Evolutionary conservation across 2,888 invertebrate species (phyloP).

Genomic region (Achlya flavicornis): DNA sequence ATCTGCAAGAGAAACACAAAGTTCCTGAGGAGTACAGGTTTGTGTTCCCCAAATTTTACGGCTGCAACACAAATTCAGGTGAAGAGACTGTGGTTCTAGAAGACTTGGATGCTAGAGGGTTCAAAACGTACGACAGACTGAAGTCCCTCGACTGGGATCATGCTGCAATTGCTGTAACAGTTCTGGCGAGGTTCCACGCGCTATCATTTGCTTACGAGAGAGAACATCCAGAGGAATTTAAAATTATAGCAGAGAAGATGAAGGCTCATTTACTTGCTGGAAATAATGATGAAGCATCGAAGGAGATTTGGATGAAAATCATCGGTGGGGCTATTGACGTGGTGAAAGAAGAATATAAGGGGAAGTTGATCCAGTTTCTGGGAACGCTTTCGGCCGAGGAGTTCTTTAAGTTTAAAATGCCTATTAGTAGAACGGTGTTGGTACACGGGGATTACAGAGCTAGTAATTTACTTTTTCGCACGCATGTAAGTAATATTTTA

Average conservation of each 20-base stretch:
- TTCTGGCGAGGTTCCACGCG: slow-evolving; percentile 62
- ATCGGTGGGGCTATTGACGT: slow-evolving; percentile 31
- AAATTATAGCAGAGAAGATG: slow-evolving; percentile 27
- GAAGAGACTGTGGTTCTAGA: slow-evolving; percentile 58
- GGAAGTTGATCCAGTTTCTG: slow-evolving; percentile 35
- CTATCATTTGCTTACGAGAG: slow-evolving; percentile 60
- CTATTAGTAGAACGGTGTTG: slow-evolving; percentile 39
- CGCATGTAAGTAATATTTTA: slow-evolving; percentile 24
- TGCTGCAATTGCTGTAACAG: slow-evolving; percentile 43
- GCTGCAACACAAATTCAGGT: slow-evolving; percentile 31
- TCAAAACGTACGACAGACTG: slow-evolving; percentile 37
- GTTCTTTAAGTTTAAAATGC: slow-evolving; percentile 35
- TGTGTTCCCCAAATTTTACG: slow-evolving; percentile 48
- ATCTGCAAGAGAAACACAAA: slow-evolving; percentile 38
- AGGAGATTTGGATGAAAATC: slow-evolving; percentile 30
- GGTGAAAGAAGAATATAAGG: slow-evolving; percentile 40
- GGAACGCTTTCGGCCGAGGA: slow-evolving; percentile 11
- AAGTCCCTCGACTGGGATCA: slow-evolving; percentile 55
- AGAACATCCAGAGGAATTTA: slow-evolving; percentile 50
- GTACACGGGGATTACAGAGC: slow-evolving; percentile 53
- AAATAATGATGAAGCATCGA: slow-evolving; percentile 15
- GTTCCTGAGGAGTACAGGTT: slow-evolving; percentile 40
- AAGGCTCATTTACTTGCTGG: slow-evolving; percentile 15
- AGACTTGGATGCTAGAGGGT: slow-evolving; percentile 52
- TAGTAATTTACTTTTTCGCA: slow-evolving; percentile 47